Conservation (phyloP, 2,888 invertebrate species). For the Bimastos eiseni region DNA sequence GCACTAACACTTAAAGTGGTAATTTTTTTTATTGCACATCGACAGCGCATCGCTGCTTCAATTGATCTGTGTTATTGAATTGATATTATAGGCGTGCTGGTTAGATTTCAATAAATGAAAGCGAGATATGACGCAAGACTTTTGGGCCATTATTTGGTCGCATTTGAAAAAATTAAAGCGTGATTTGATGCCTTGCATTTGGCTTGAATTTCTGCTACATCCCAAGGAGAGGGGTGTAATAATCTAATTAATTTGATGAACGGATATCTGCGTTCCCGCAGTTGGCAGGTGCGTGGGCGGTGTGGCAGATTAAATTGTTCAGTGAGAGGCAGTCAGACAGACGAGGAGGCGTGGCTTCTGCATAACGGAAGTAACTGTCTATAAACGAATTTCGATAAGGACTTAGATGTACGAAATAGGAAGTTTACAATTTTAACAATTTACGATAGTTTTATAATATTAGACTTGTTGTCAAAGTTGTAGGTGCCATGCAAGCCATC, state of each 20-base stretch:
- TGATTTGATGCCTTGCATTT: too few species aligned
- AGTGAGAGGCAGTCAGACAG: not conserved
- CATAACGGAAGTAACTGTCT: slow-evolving; percentile 13
- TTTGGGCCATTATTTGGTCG: too few species aligned
- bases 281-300: not conserved
- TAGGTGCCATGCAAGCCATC: slow-evolving; percentile 84
- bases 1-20: too few species aligned
- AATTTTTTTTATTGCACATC: too few species aligned
- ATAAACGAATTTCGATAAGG: slow-evolving; percentile 13
- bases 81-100: too few species aligned
- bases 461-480: not conserved
- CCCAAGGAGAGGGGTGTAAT: too few species aligned
- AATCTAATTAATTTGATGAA: not conserved
- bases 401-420: not conserved
- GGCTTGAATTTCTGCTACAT: too few species aligned
- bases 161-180: too few species aligned
- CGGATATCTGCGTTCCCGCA: not conserved
- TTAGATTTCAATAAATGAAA: too few species aligned
- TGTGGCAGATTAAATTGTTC: not conserved
- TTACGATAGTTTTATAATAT: not conserved
- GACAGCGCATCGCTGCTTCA: too few species aligned
- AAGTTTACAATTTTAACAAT: slow-evolving; percentile 2
- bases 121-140: too few species aligned
- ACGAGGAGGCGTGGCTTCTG: slow-evolving; percentile 9
- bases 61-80: too few species aligned